Base-by-base conservation (phyloP, 2,797 vertebrate species). In the Cetoscarus ocellatus region DNA sequence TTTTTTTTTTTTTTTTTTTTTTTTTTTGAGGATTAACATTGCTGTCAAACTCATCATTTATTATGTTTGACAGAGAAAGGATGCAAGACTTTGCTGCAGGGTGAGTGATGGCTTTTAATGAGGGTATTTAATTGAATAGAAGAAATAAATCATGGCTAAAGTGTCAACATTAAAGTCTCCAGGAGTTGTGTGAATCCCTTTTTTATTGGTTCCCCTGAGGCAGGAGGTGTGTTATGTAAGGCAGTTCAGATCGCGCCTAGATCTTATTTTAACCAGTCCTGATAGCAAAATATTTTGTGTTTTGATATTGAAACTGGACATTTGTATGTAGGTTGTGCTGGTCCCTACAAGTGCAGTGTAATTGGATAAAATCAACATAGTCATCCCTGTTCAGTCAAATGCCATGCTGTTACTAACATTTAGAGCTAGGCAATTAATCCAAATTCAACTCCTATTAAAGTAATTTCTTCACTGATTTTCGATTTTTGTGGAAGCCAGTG, bases 61-160 rank as follows among this genome's bases (percentile, higher is more conserved):
- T 77, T 73, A 78, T 61, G 39, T 66, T n/a, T 67, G 64, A 57
- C 55, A 48, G 14, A 11, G 56, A 35, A 13, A 8, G 19, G 3
- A 9, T 36, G 14, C 8, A 54, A 15, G 54, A 55, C 51, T 17
- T 40, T 55, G 58, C 67, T 53, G 7, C n/a, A 79, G n/a, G 70
- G 18, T 64, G 75, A 85, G 66, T 68, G 71, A 88, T 80, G 61
- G 50, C 47, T 70, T 65, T 73, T 53, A 50, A 54, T 39, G 42
- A 65, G 35, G 57, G 57, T 34, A 63, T 78, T 49, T 76, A 45
- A 75, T 53, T 56, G 47, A 50, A 56, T 61, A 63, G 71, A 73
- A 77, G 18, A 62, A 58, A 61, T 66, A 43, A 48, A 17, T 48
- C 52, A 70, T 77, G 56, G 49, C 42, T 87, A 68, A 69, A 11